Conservation (phyloP, 2,797 vertebrate genomes). For the Rhynchonycteris naso region DNA sequence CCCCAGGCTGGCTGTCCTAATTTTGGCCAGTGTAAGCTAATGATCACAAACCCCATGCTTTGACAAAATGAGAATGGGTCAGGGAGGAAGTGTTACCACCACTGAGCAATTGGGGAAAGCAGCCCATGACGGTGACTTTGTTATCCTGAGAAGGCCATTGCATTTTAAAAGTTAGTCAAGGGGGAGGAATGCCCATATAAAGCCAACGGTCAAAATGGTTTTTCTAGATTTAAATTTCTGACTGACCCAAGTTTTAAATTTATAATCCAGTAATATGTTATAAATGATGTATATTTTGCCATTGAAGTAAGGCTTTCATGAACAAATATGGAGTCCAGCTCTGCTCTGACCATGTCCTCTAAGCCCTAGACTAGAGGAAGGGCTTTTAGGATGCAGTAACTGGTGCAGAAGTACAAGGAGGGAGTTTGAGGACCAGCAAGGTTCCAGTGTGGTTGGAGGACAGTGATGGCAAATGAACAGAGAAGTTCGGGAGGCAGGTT, state of each 20-base stretch:
- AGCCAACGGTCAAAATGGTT: background rate
- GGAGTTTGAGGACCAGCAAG: background rate
- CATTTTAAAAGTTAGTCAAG: slow-evolving; percentile 20
- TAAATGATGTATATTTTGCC: background rate
- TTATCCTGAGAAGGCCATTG: background rate
- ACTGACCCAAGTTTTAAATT: slow-evolving; percentile 37
- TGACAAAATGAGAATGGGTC: slow-evolving; percentile 4
- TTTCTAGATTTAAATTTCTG: slow-evolving; percentile 50
- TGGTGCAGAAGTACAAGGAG: background rate
- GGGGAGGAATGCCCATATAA: background rate
- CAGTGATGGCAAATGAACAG: background rate
- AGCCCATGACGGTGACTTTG: background rate
- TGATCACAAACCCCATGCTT: background rate
- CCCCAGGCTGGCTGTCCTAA: background rate
- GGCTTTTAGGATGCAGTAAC: background rate
- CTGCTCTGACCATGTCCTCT: background rate
- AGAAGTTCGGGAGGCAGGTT: background rate
- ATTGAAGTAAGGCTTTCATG: slow-evolving; percentile 6
- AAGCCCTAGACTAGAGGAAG: background rate
- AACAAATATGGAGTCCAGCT: background rate
- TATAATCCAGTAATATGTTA: background rate
- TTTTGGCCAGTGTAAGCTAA: background rate
- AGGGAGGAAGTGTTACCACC: background rate
- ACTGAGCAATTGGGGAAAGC: background rate
- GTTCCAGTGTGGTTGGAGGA: background rate